Evolutionary conservation across 35 echinoderm and acorn worm genomes (phyloP), one percentile per base, ranked within the genome.

Genomic region (Lytechinus variegatus): DNA sequence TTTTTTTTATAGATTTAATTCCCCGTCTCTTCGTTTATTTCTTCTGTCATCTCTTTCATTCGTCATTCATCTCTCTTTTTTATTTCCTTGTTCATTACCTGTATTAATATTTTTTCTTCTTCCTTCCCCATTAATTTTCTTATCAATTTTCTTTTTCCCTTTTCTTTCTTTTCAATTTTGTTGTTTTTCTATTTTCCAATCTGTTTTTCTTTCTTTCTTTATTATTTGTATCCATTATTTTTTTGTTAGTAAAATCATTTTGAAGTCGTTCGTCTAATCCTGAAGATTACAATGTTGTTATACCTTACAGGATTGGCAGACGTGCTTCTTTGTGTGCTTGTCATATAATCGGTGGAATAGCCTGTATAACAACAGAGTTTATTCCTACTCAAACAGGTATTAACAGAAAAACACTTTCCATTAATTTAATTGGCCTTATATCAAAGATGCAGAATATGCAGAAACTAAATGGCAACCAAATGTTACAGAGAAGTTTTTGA

Each of bases 311-410:
- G 61, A 96, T 97, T 95, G 98, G 98, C 56, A 95, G 98, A 54
- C 95, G 97, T 27, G 27, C 87, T 21, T 96, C 97, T 24, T 94
- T 99, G 3, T 98, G 97, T 86, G 55, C 94, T 6, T 99, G 97
- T 94, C 98, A 99, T 71, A 53, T 99, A 9, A 54, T 97, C 87
- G 98, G 96, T n/a, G 96, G 97, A 9, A 58, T 98, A 10, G 98
- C 98, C 21, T 99, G 98, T 52, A 95, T 96, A 28, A 72, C 97
- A 5, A 98, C 98, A 53, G 97, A 95, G 24, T 96, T 98, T 54
- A 99, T 99, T 54, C 98, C 98, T 28, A 29, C 92, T 27, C 28
- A 55, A 94, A 95, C 97, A 52, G 87, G 98, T 99, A 95, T 94
- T 94, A 9, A 86, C 21, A 79, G 21, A 8, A 79, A 79, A 44